These are phyloP conservation scores for Stichodactyla mertensii DNA, from an alignment of 64 coral and sea anemone species.

Conservation along the genomic window DNA sequence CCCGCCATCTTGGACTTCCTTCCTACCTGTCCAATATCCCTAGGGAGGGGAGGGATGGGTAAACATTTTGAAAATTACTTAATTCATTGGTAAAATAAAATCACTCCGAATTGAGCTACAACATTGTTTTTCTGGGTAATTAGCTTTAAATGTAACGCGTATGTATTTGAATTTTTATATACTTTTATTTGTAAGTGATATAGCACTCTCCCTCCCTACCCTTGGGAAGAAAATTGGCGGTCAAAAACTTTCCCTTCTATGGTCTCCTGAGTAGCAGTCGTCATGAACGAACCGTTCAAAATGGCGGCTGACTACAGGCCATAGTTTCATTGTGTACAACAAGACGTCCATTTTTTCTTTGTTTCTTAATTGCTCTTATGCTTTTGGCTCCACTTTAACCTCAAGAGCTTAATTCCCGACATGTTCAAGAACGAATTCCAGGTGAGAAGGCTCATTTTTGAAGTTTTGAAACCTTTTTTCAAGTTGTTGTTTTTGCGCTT, in stretches of 20 bases:
- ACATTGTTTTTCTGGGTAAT: no score
- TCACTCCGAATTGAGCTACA: neutral
- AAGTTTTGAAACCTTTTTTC: slow-evolving; percentile 6
- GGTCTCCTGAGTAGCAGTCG: neutral
- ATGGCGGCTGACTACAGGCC: slow-evolving; percentile 58
- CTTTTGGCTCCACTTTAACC: no score
- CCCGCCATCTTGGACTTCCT: slow-evolving; percentile 66
- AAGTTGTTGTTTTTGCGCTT: neutral
- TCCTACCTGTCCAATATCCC: neutral
- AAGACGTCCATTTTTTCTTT: slow-evolving; percentile 14
- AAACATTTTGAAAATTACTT: no score
- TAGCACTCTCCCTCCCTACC: neutral
- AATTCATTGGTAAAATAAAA: neutral
- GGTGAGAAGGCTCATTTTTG: slow-evolving; percentile 22
- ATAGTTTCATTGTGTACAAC: slow-evolving; percentile 2
- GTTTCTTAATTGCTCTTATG: neutral
- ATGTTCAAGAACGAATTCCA: slow-evolving; percentile 96
- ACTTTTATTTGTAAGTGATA: neutral
- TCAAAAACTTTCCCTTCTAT: neutral
- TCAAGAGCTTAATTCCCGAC: neutral
- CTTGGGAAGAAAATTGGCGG: neutral
- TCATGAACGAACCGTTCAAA: slow-evolving; percentile 47
- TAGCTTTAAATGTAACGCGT: neutral
- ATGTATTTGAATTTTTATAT: neutral
- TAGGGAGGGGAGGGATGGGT: neutral